Evolutionary conservation across 2,113 vertebrate species (phyloP).

Genomic region (Gallinago jamesoni): DNA sequence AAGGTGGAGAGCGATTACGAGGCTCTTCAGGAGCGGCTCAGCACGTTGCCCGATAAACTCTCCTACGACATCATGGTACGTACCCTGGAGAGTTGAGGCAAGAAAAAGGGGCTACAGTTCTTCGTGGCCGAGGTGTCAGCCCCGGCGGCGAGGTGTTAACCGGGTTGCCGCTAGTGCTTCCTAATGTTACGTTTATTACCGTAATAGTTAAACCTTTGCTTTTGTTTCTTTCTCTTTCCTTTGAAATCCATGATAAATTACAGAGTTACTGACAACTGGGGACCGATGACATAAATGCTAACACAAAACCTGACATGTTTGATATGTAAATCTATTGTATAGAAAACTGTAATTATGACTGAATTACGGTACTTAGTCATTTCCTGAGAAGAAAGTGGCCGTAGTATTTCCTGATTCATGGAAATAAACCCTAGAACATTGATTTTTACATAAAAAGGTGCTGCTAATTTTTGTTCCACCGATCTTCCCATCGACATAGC

Average conservation of each 20-base stretch:
- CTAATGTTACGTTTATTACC: neutral
- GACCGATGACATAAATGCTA: constrained; percentile 49
- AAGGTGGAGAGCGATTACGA: constrained; percentile 91
- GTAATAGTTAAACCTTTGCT: constrained; percentile 26
- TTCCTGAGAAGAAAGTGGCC: constrained; percentile 59
- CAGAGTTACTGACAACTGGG: constrained; percentile 24
- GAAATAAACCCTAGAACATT: constrained; percentile 47
- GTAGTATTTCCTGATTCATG: constrained; percentile 56
- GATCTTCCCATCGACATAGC: neutral
- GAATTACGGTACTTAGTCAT: constrained; percentile 44
- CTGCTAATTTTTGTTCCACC: constrained; percentile 53
- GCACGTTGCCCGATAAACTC: constrained; percentile 86
- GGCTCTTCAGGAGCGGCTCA: constrained; percentile 86
- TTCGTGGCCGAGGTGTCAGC: neutral
- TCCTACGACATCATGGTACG: constrained; percentile 93
- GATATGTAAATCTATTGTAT: constrained; percentile 51
- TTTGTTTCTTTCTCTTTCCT: constrained; percentile 25
- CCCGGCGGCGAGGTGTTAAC: neutral
- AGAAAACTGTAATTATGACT: constrained; percentile 60
- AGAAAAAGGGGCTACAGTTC: neutral
- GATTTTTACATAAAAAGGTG: constrained; percentile 67
- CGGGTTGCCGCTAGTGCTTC: neutral
- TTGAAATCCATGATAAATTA: constrained; percentile 44
- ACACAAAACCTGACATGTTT: constrained; percentile 54
- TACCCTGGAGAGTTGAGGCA: neutral